phyloP scores from a whole-genome alignment of 1,140 invertebrate genomes.

The Drosophila murphyi region DNA sequence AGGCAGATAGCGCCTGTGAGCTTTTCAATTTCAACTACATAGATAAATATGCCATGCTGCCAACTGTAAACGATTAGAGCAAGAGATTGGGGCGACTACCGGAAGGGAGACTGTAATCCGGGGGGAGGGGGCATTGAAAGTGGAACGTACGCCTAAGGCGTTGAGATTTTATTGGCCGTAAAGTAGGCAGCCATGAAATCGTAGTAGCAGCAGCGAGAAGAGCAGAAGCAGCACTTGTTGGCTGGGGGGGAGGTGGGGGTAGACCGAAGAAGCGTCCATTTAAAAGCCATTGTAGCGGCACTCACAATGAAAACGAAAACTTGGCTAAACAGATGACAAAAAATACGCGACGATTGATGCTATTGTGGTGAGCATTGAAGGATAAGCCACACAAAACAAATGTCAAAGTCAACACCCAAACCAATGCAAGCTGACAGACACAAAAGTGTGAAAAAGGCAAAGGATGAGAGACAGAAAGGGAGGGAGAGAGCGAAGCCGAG shows the following conservation, averaged over 20 bases:
- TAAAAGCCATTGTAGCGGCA: conserved; percentile 74
- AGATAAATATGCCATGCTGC: conserved; percentile 75
- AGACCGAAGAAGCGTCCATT: conserved; percentile 48
- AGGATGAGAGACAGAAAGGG: conserved; percentile 2
- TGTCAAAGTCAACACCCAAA: conserved; percentile 80
- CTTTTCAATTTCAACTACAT: conserved; percentile 78
- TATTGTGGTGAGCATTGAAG: conserved; percentile 68
- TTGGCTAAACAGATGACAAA: conserved; percentile 77
- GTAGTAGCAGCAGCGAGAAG: conserved; percentile 42
- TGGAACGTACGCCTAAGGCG: conserved; percentile 60
- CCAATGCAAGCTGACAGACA: conserved; percentile 57
- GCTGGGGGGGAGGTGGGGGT: background rate
- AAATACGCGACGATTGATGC: conserved; percentile 71
- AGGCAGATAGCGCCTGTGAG: conserved; percentile 18
- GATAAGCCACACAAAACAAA: conserved; percentile 81
- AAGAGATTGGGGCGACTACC: conserved; percentile 5
- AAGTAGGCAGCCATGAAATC: conserved; percentile 76
- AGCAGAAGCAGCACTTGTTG: background rate
- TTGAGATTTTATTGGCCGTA: conserved; percentile 80
- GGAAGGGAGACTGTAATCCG: background rate
- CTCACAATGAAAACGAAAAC: conserved; percentile 80
- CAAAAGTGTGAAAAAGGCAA: conserved; percentile 9
- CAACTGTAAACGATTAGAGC: conserved; percentile 64
- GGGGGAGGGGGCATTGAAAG: background rate
- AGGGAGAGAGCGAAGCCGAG: conserved; percentile 11